A percentile compares a stretch with the other conserved stretches of the same genome.
These are phyloP conservation scores for Heliconius melpomene DNA, from an alignment of 1,140 invertebrate species.

Conservation along the genomic window DNA sequence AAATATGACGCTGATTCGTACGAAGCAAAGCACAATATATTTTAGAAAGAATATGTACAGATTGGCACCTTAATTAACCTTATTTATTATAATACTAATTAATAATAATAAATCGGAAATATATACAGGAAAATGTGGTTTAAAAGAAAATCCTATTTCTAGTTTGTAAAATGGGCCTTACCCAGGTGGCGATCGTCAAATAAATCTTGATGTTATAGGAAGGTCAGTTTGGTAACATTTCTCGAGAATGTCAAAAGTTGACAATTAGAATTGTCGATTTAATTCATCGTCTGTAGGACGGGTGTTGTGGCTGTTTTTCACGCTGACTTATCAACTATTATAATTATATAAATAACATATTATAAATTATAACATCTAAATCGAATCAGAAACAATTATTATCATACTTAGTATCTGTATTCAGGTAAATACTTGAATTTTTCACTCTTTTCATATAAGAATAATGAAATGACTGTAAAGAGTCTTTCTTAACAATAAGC, in stretches of 20 bases:
- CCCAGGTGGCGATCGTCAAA: slow-evolving; percentile 78
- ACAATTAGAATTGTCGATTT: not conserved
- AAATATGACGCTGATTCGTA: slow-evolving; percentile 22
- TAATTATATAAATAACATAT: not conserved
- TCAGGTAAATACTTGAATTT: not conserved
- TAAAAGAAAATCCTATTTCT: slow-evolving; percentile 60
- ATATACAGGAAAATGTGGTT: not conserved
- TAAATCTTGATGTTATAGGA: slow-evolving; percentile 69
- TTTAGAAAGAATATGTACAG: not conserved
- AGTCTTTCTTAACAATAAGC: too few species aligned
- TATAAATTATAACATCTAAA: not conserved
- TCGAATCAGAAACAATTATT: slow-evolving; percentile 6
- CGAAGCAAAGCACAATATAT: not conserved
- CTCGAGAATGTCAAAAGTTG: not conserved
- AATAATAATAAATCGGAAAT: not conserved
- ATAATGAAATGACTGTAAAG: too few species aligned
- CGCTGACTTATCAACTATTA: slow-evolving; percentile 5
- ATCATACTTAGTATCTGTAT: not conserved
- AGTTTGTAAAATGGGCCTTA: slow-evolving; percentile 79
- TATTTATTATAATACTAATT: not conserved
- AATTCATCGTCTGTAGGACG: slow-evolving; percentile 31
- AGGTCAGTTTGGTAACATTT: slow-evolving; percentile 67
- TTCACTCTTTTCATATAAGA: too few species aligned
- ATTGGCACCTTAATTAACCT: not conserved
- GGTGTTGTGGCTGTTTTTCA: slow-evolving; percentile 33